phyloP scores from a whole-genome alignment of 2,113 vertebrate genomes.

The Pseudopipra pipra region DNA sequence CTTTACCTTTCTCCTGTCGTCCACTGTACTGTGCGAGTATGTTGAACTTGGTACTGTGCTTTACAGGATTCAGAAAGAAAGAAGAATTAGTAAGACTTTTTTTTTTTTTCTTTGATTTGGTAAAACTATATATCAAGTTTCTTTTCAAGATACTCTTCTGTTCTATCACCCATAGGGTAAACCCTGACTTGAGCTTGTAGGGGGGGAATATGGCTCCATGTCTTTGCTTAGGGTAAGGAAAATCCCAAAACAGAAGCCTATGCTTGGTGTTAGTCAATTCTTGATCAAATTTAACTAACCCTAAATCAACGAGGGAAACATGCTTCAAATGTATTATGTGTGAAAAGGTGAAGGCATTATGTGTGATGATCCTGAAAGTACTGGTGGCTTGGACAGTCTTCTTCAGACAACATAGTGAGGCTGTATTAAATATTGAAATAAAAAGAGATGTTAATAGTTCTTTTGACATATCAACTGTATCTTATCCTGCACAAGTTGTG shows the following conservation, averaged over 20 bases:
- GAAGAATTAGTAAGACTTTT: slow-evolving; percentile 90
- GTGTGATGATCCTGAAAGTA: neutral
- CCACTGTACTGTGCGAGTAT: slow-evolving; percentile 92
- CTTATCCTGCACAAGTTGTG: neutral
- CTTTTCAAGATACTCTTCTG: neutral
- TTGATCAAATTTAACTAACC: too few species aligned
- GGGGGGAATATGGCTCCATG: neutral
- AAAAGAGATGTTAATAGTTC: neutral
- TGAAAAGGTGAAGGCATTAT: neutral
- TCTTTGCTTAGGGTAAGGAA: neutral
- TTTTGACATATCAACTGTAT: neutral
- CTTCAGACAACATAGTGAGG: neutral
- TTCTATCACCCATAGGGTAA: neutral
- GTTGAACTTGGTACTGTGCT: slow-evolving; percentile 91
- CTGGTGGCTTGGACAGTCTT: neutral
- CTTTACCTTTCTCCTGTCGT: slow-evolving; percentile 89
- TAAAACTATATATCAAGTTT: neutral
- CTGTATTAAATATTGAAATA: neutral
- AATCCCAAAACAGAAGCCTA: neutral
- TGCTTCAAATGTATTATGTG: neutral
- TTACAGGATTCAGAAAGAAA: slow-evolving; percentile 95
- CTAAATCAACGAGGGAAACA: neutral
- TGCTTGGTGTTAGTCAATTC: neutral
- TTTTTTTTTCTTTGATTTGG: neutral
- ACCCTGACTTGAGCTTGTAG: accelerated